These are phyloP conservation scores for Lamellibrachia columna DNA, from an alignment of 2,888 invertebrate genomes.

Conservation along the genomic window DNA sequence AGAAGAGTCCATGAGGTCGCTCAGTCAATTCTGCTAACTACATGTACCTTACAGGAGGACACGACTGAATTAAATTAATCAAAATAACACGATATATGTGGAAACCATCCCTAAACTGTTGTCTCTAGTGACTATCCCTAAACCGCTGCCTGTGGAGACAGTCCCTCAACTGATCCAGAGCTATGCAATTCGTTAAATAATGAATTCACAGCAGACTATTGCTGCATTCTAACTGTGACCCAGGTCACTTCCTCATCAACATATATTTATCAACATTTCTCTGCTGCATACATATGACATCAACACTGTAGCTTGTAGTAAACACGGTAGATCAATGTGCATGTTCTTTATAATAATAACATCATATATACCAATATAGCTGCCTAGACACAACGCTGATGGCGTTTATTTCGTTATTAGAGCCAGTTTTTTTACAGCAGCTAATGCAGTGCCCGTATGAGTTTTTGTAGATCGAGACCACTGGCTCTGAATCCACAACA, in stretches of 20 bases:
- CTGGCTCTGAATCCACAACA: too few relatives aligned
- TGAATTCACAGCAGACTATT: background rate
- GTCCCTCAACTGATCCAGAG: background rate
- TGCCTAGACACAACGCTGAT: background rate
- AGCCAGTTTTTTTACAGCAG: background rate
- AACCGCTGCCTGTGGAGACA: background rate
- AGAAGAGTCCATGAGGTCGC: too few relatives aligned
- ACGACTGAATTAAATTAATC: too few relatives aligned
- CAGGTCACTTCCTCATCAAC: background rate
- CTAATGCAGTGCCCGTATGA: too few relatives aligned
- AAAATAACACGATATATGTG: too few relatives aligned
- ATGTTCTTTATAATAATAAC: background rate
- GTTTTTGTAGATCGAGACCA: too few relatives aligned
- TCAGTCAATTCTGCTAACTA: too few relatives aligned
- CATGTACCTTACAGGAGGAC: too few relatives aligned
- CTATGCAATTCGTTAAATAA: slow-evolving; percentile 1
- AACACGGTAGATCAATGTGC: background rate
- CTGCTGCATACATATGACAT: background rate
- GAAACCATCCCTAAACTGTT: background rate
- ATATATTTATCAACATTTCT: background rate
- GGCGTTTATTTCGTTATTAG: background rate
- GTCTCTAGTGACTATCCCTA: background rate
- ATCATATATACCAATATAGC: background rate
- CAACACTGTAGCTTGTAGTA: background rate
- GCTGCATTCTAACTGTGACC: background rate